Percentiles rank a stretch among this genome's conserved stretches.
phyloP scores from a whole-genome alignment of 1,140 invertebrate genomes.

The Lepidurus packardi region DNA sequence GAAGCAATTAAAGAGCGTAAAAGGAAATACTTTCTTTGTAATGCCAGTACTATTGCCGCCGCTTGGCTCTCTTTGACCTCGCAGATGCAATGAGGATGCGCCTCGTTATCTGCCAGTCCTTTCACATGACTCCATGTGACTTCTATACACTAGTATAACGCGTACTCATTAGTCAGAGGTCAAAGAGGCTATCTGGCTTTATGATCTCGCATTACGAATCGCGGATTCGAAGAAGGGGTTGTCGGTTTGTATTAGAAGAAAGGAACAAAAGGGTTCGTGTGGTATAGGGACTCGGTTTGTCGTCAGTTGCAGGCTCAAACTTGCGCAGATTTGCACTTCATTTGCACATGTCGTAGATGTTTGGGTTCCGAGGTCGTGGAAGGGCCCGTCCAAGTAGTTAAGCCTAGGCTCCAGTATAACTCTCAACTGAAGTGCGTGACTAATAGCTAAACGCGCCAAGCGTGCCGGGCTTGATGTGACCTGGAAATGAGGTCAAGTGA shows the following conservation, averaged over 20 bases:
- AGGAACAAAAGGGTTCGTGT: not conserved
- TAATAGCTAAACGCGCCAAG: not conserved
- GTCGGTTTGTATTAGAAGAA: not conserved
- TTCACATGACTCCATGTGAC: not conserved
- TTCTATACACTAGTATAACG: not conserved
- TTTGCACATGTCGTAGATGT: not conserved
- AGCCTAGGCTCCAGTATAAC: no score
- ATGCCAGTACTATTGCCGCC: not conserved
- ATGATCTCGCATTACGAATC: not conserved
- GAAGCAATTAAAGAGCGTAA: no score
- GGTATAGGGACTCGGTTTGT: not conserved
- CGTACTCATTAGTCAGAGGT: constrained; percentile 11
- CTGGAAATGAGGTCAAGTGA: constrained; percentile 2
- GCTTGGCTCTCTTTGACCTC: constrained; percentile 7
- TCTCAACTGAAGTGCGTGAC: not conserved
- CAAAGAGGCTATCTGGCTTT: not conserved
- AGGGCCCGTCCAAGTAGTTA: no score
- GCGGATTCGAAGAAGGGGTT: not conserved
- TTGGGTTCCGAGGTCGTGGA: no score
- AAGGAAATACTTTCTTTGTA: not conserved
- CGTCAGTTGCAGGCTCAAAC: not conserved
- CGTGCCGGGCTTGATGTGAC: not conserved
- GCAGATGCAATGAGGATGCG: not conserved
- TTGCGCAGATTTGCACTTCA: not conserved
- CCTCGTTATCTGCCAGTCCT: not conserved